These are phyloP conservation scores for Megalops atlanticus DNA, from an alignment of 2,113 vertebrate genomes.

Conservation along the genomic window DNA sequence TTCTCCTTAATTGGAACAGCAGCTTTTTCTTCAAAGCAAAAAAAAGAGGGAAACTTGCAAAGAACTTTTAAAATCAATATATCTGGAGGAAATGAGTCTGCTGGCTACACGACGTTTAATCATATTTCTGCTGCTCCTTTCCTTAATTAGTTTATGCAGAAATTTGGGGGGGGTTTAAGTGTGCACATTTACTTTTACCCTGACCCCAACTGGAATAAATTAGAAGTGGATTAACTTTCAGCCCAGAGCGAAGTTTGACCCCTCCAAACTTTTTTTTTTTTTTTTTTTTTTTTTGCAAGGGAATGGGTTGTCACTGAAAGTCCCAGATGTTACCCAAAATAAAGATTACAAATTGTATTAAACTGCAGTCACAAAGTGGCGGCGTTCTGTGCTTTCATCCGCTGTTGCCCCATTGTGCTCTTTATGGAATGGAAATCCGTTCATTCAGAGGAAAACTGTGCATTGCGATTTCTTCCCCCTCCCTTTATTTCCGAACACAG, in stretches of 20 bases:
- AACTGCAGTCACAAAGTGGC: too few relatives aligned
- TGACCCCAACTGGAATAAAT: conserved; percentile 67
- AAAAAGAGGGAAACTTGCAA: conserved; percentile 40
- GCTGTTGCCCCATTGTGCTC: too few relatives aligned
- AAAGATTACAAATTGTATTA: background rate
- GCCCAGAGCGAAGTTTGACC: conserved; percentile 7
- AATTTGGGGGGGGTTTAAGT: conserved; percentile 60
- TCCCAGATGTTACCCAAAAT: background rate
- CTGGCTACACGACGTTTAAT: conserved; percentile 36
- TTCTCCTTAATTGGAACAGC: conserved; percentile 21
- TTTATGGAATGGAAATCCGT: too few relatives aligned
- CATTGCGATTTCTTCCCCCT: too few relatives aligned
- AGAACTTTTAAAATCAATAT: conserved; percentile 40
- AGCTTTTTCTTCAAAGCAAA: conserved; percentile 20
- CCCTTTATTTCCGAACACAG: too few relatives aligned
- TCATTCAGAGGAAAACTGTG: too few relatives aligned
- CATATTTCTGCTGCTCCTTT: conserved; percentile 46
- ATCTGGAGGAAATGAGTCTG: conserved; percentile 43
- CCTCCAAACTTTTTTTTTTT: too few relatives aligned
- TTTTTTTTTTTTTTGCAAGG: conserved; percentile 8
- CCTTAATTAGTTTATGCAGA: conserved; percentile 65
- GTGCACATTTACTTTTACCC: conserved; percentile 47
- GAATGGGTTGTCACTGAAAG: background rate
- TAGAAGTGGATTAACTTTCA: conserved; percentile 61
- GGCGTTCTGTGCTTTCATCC: too few relatives aligned